A percentile compares a stretch with the other conserved stretches of the same genome.
Evolutionary conservation across 2,888 invertebrate genomes (phyloP).

Genomic region (Meganola albula): DNA sequence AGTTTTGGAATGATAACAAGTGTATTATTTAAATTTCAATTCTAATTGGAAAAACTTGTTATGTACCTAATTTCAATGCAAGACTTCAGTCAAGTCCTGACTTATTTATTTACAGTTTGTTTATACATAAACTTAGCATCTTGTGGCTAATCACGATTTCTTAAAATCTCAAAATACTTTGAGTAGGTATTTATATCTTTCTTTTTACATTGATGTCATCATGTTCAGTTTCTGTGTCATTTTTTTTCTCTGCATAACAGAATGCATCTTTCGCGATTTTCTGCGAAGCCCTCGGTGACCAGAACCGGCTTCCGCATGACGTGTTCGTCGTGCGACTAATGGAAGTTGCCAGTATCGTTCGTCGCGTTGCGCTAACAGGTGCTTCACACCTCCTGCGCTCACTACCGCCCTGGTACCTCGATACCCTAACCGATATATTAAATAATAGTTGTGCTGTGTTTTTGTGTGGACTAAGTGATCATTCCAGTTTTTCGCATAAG

Average conservation of each 20-base stretch:
- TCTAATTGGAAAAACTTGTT: too few relatives aligned
- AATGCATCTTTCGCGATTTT: constrained; percentile 54
- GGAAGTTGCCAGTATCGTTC: constrained; percentile 65
- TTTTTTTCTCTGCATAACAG: constrained; percentile 34
- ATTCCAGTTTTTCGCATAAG: constrained; percentile 18
- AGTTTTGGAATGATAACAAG: too few relatives aligned
- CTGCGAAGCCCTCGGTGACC: constrained; percentile 53
- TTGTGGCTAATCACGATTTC: too few relatives aligned
- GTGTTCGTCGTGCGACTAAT: constrained; percentile 63
- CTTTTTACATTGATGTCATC: constrained; percentile 19
- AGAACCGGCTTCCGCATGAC: constrained; percentile 74
- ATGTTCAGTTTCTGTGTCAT: constrained; percentile 19
- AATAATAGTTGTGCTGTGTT: constrained; percentile 37
- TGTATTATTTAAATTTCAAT: too few relatives aligned
- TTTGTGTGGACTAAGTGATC: constrained; percentile 29
- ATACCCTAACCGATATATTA: constrained; percentile 31
- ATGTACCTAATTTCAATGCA: too few relatives aligned
- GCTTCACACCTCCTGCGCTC: constrained; percentile 48
- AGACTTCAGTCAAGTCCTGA: too few relatives aligned
- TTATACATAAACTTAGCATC: too few relatives aligned
- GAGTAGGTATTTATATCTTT: too few relatives aligned
- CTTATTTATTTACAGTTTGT: too few relatives aligned
- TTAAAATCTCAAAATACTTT: too few relatives aligned
- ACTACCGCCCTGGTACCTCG: constrained; percentile 48
- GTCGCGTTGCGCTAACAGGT: constrained; percentile 70